Evolutionary conservation across 2,797 vertebrate species (phyloP).

Genomic region (Austrolebias charrua): DNA sequence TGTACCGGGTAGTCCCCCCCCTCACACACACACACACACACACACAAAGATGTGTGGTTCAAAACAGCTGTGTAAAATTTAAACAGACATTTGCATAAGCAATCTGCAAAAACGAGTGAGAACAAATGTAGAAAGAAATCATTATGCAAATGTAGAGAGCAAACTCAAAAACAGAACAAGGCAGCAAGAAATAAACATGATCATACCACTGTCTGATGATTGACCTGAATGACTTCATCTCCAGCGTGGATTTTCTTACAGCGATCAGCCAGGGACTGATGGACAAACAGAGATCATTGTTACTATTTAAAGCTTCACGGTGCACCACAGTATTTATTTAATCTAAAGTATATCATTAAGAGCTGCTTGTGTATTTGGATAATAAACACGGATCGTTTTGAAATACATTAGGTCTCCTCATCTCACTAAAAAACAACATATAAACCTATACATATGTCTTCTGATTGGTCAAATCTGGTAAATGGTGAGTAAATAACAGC

Average conservation of each 20-base stretch:
- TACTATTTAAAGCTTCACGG: neutral
- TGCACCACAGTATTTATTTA: neutral
- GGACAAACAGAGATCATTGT: slow-evolving; percentile 20
- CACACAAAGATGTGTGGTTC: neutral
- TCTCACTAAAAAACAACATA: no score
- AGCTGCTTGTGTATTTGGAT: neutral
- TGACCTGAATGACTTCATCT: slow-evolving; percentile 99
- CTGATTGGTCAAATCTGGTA: no score
- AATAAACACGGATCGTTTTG: no score
- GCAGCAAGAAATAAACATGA: neutral
- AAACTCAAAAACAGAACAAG: slow-evolving; percentile 14
- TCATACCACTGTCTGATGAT: slow-evolving; percentile 99
- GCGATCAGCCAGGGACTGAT: slow-evolving; percentile 95
- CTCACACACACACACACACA: no score
- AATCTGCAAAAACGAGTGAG: slow-evolving; percentile 9
- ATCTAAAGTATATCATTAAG: neutral
- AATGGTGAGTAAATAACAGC: neutral
- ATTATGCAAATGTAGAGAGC: slow-evolving; percentile 12
- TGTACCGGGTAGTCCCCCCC: no score
- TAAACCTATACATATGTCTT: no score
- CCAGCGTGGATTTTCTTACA: slow-evolving; percentile 99
- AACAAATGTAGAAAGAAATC: slow-evolving; percentile 8
- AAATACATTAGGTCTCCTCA: no score
- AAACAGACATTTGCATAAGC: slow-evolving; percentile 27
- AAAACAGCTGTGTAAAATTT: slow-evolving; percentile 16